Evolutionary conservation across 2,113 vertebrate species (phyloP).

Genomic region (Poeciliopsis turrubarensis): DNA sequence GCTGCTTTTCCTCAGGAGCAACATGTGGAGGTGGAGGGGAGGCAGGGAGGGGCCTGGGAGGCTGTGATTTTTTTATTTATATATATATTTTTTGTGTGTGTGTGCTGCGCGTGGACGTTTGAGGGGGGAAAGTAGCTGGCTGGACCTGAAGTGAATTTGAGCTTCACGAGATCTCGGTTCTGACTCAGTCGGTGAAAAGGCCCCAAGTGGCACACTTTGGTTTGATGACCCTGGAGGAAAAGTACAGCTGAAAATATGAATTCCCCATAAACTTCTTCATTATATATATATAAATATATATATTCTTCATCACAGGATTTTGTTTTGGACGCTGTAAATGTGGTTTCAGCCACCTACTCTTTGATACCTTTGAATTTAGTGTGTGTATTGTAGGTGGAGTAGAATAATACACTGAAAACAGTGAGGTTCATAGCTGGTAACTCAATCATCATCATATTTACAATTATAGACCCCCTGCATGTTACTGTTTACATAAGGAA

Average conservation of each 20-base stretch:
- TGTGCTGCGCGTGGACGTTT: conserved; percentile 12
- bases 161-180: conserved; percentile 75
- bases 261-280: too few relatives aligned
- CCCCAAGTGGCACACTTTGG: conserved; percentile 18
- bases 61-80: conserved; percentile 8
- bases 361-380: too few relatives aligned
- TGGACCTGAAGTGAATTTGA: conserved; percentile 57
- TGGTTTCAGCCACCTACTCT: too few relatives aligned
- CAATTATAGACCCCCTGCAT: too few relatives aligned
- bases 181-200: conserved; percentile 85
- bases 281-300: too few relatives aligned
- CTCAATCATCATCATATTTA: too few relatives aligned
- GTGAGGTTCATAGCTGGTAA: too few relatives aligned
- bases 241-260: not conserved
- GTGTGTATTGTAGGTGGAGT: not conserved
- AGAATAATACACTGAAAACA: too few relatives aligned
- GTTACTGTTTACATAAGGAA: too few relatives aligned
- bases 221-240: conserved; percentile 33
- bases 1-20: conserved; percentile 81
- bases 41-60: conserved; percentile 53
- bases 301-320: not conserved
- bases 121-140: conserved; percentile 49
- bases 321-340: not conserved
- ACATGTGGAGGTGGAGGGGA: conserved; percentile 53
- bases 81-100: too few relatives aligned